Conservation (phyloP, 2,113 vertebrate species). For the Melanerpes aurifrons region DNA sequence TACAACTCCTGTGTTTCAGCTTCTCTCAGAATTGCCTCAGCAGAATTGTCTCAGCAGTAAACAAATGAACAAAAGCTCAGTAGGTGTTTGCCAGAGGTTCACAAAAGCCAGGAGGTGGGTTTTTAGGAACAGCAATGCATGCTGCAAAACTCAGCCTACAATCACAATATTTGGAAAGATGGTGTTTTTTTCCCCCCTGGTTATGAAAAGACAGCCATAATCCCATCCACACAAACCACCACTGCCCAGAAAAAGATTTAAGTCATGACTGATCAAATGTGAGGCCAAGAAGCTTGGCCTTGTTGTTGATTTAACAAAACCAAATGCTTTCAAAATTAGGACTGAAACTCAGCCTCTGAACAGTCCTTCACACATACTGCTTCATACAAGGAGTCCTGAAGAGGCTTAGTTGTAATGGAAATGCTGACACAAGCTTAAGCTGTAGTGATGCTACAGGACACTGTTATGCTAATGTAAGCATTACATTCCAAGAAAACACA, state of each 20-base stretch:
- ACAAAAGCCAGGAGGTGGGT: background rate
- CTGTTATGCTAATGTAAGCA: conserved; percentile 32
- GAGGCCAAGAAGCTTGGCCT: background rate
- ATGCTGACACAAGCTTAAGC: conserved; percentile 35
- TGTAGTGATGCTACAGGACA: conserved; percentile 29
- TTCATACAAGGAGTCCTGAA: background rate
- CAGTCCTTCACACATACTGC: background rate
- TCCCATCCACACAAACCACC: conserved; percentile 28
- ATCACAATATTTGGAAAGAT: conserved; percentile 20
- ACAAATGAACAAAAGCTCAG: background rate
- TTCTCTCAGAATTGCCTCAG: background rate
- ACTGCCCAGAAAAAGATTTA: conserved; percentile 17
- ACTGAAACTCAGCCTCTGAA: background rate
- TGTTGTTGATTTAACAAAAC: conserved; percentile 1
- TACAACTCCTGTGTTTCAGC: background rate
- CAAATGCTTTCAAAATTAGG: conserved; percentile 9
- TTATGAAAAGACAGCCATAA: conserved; percentile 36
- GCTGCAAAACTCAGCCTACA: background rate
- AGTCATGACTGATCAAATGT: background rate
- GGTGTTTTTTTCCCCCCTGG: background rate
- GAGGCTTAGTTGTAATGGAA: conserved; percentile 24
- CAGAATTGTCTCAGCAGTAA: background rate
- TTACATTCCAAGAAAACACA: conserved; percentile 29
- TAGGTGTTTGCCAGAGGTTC: background rate
- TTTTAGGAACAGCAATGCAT: background rate